phyloP scores from a whole-genome alignment of 2,113 vertebrate genomes.

The Seriola rivoliana region DNA sequence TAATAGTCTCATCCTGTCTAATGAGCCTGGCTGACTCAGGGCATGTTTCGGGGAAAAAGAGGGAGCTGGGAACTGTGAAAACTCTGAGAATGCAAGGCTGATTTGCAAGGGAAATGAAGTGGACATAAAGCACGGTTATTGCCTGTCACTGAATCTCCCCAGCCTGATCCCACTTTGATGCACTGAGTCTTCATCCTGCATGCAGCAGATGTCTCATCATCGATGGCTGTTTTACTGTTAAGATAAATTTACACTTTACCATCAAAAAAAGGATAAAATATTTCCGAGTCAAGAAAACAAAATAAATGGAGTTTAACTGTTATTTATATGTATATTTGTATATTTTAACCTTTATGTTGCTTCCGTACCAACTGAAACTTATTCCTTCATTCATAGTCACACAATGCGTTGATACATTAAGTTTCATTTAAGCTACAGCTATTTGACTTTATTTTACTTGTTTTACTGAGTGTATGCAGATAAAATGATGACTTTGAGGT shows the following conservation, averaged over 20 bases:
- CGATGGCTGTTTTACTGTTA: not conserved
- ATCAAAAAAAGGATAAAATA: not conserved
- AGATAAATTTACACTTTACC: not conserved
- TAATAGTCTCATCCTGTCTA: constrained; percentile 80
- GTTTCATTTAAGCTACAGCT: no score
- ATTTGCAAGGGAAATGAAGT: constrained; percentile 89
- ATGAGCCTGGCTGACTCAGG: constrained; percentile 76
- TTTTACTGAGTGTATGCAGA: not conserved
- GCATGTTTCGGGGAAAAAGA: constrained; percentile 60
- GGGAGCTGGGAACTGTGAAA: constrained; percentile 59
- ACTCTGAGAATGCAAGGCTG: constrained; percentile 69
- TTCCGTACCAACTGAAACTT: not conserved
- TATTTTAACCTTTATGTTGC: not conserved
- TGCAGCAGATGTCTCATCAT: not conserved
- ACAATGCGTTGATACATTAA: not conserved
- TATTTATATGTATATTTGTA: not conserved
- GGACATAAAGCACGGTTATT: constrained; percentile 77
- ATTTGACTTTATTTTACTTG: not conserved
- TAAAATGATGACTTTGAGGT: not conserved
- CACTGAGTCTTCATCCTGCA: not conserved
- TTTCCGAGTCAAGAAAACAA: not conserved
- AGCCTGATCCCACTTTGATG: constrained; percentile 51
- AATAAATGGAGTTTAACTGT: not conserved
- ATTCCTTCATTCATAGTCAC: not conserved
- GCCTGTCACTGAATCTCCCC: constrained; percentile 41